phyloP scores from a whole-genome alignment of 2,113 vertebrate genomes.

The Rhea pennata region DNA sequence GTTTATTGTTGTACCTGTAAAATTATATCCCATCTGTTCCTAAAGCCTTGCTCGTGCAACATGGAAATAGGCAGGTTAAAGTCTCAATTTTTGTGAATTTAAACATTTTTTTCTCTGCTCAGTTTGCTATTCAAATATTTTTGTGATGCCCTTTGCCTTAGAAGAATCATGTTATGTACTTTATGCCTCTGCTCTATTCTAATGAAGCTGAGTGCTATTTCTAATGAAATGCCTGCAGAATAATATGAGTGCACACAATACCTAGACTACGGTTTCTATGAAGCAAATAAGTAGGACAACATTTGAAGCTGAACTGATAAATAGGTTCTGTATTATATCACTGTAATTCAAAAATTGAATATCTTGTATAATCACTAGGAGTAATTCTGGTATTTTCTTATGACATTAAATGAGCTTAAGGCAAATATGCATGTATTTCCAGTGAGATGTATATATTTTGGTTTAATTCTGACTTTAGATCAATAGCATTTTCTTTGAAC shows the following conservation, averaged over 20 bases:
- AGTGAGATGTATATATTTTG: background rate
- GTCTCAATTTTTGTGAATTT: background rate
- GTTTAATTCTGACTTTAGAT: background rate
- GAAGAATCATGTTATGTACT: conserved; percentile 33
- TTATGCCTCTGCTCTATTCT: conserved; percentile 10
- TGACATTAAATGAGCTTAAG: background rate
- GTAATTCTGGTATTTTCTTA: background rate
- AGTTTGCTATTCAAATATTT: conserved; percentile 23
- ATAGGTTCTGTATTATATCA: background rate
- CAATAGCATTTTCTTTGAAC: background rate
- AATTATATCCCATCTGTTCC: background rate
- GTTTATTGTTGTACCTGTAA: background rate
- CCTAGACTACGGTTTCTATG: background rate
- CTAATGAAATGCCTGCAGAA: background rate
- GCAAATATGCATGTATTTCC: background rate
- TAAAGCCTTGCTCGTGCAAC: background rate
- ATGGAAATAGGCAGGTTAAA: background rate
- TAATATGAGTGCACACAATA: background rate
- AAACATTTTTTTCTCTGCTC: conserved; percentile 22
- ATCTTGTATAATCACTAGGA: background rate
- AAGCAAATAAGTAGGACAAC: background rate
- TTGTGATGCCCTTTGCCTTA: conserved; percentile 34
- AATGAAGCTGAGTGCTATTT: background rate
- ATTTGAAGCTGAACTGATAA: background rate
- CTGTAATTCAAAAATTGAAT: background rate